Evolutionary conservation across 2,113 vertebrate species (phyloP).

Genomic region (Notothenia rossii): DNA sequence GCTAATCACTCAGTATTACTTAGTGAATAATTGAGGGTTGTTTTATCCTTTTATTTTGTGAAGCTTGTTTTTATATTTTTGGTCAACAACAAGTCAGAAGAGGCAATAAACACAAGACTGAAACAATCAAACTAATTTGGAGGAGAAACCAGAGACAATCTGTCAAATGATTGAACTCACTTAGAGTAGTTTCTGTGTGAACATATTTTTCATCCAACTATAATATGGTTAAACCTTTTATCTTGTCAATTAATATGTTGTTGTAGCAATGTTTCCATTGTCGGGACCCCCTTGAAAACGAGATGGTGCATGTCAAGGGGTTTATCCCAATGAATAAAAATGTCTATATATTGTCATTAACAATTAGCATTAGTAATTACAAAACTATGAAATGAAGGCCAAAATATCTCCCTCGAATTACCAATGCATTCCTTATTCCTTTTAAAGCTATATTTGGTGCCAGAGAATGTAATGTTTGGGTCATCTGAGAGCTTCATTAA

Average conservation of each 20-base stretch:
- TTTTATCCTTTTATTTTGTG: neutral
- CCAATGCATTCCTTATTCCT: neutral
- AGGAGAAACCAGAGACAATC: neutral
- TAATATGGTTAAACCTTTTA: too few species aligned
- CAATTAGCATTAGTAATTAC: too few species aligned
- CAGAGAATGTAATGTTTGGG: conserved; percentile 5
- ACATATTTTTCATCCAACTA: too few species aligned
- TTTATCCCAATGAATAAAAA: too few species aligned
- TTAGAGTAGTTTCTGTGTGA: too few species aligned
- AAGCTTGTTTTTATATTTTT: neutral
- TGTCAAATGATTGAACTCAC: neutral
- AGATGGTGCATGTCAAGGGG: too few species aligned
- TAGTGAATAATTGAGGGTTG: neutral
- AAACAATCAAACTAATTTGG: neutral
- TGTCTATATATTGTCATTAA: too few species aligned
- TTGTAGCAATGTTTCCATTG: too few species aligned
- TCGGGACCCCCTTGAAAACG: too few species aligned
- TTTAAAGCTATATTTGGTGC: neutral
- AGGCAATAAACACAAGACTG: neutral
- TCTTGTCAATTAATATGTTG: too few species aligned
- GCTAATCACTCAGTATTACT: neutral
- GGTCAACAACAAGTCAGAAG: neutral
- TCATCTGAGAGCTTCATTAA: conserved; percentile 29
- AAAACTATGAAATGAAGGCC: too few species aligned
- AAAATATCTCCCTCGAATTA: neutral